Evolutionary conservation across 2,797 vertebrate genomes (phyloP).

Genomic region (Notolabrus celidotus): DNA sequence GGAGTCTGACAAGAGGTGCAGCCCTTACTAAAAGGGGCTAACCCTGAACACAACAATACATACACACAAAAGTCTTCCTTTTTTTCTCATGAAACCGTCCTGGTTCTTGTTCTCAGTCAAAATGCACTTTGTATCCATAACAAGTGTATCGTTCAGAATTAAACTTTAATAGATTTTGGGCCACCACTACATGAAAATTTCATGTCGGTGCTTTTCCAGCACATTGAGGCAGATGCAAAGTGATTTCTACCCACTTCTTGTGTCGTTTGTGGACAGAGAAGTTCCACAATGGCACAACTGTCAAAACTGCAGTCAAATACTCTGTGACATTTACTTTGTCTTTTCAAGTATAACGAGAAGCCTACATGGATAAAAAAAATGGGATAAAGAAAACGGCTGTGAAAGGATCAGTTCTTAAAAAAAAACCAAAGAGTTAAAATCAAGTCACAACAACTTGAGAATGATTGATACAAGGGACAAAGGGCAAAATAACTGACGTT

Average conservation of each 20-base stretch:
- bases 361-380: neutral
- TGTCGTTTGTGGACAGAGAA: conserved; percentile 21
- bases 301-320: conserved; percentile 14
- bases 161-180: conserved; percentile 62
- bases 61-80: neutral
- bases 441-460: neutral
- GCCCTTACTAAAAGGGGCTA: conserved; percentile 4
- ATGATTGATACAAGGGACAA: neutral
- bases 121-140: conserved; percentile 63
- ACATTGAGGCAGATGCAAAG: conserved; percentile 59
- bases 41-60: conserved; percentile 1
- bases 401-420: neutral
- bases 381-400: neutral
- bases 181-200: conserved; percentile 59
- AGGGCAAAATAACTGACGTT: too few relatives aligned
- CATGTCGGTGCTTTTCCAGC: conserved; percentile 56
- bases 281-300: conserved; percentile 7
- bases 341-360: neutral
- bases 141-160: conserved; percentile 50
- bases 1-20: neutral
- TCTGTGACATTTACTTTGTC: conserved; percentile 20
- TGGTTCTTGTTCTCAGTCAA: conserved; percentile 30
- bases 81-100: conserved; percentile 9
- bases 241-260: conserved; percentile 47
- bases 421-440: too few relatives aligned